Evolutionary conservation across 1,140 invertebrate genomes (phyloP), one percentile per base, ranked within the genome.

Genomic region (Anastrepha obliqua): DNA sequence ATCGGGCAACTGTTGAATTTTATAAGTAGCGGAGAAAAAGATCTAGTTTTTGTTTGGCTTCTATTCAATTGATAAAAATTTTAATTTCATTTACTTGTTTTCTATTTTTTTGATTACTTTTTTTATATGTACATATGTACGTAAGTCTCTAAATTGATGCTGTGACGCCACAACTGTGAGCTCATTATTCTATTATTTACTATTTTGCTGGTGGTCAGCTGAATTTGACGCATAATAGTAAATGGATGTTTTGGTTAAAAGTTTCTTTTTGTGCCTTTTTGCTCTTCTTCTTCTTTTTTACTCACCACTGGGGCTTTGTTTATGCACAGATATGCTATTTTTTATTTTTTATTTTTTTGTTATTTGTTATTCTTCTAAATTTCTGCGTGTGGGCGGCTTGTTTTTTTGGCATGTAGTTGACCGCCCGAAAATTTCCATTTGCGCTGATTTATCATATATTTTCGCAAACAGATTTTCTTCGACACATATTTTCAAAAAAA

Each of bases 401-500:
- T 29, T 42, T 86, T 5, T 44, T 29, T 39, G 15, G 13, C 15
- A n/a, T 60, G 60, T 62, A 58, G 58, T 64, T 60, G 60, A 64
- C 58, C 85, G 59, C 51, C 20, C 58, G 29, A 62, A 86, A 86
- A 86, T 44, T 86, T 86, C 44, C 15, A 62, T 62, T 86, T 86
- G 39, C 13, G 51, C 81, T 39, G 6, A 85, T 39, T 13, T 51
- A 17, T n/a, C 20, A 59, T 17, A 60, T 59, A 86, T 60, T 62
- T 17, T n/a, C 44, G 20, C 44, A 29, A 74, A 11, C 13, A 8
- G n/a, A 74, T 42, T 85, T 86, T 60, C 15, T 86, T 44, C 85
- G 60, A 62, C 44, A 81, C 9, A 81, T 29, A 55, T 44, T 81
- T 58, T 51, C n/a, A 7, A 29, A 1, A 47, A 44, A 74, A 20